Percentiles rank a stretch among this genome's conserved stretches.
phyloP scores from a whole-genome alignment of 2,113 vertebrate genomes.

The Thalassarche chlororhynchos region DNA sequence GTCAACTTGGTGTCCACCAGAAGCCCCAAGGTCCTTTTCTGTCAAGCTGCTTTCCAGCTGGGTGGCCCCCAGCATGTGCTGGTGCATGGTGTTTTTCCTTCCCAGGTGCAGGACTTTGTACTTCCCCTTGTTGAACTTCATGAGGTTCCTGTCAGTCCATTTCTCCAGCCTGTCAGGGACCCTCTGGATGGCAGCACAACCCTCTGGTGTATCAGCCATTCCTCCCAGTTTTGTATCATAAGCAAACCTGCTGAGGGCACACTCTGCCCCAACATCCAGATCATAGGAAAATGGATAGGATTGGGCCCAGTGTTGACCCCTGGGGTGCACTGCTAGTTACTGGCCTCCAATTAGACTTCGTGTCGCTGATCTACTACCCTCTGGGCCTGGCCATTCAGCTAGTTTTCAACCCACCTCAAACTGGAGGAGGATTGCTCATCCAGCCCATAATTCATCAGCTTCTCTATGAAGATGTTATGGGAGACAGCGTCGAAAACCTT shows the following conservation, averaged over 20 bases:
- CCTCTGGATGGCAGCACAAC: neutral
- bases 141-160: neutral
- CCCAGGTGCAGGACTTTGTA: neutral
- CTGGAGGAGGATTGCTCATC: neutral
- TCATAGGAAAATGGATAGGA: neutral
- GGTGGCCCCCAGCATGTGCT: neutral
- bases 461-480: neutral
- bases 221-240: neutral
- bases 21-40: neutral
- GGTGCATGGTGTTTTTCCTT: neutral
- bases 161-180: neutral
- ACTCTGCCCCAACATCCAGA: neutral
- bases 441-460: neutral
- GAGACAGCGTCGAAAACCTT: neutral
- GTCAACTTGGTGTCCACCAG: neutral
- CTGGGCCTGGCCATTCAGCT: neutral
- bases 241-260: neutral
- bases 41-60: neutral
- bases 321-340: neutral
- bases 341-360: neutral
- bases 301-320: neutral
- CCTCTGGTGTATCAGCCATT: neutral
- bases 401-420: neutral
- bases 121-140: neutral
- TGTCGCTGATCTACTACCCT: neutral